Base-by-base conservation (phyloP, 2,797 vertebrate species). In the Erethizon dorsatum region DNA sequence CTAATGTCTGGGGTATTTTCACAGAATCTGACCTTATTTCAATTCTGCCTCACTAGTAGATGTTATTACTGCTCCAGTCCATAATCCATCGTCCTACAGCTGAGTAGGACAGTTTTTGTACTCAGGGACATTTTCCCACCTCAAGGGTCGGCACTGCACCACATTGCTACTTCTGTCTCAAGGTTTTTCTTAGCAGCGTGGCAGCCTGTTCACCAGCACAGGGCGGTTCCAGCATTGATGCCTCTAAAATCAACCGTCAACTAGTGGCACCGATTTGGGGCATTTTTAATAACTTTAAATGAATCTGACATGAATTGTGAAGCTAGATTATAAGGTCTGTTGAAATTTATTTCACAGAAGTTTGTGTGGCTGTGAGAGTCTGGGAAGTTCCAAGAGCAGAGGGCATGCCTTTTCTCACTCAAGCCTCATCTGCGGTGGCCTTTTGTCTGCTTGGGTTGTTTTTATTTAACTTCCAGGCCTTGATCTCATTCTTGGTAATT, bases 321-420 rank as follows among this genome's bases (percentile, higher is more conserved):
- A 59, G 15, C 7, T 31, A 88, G 24, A 90, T 22, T 37, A 45
- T 63, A 87, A 57, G 59, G 63, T 59, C 52, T 79, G 12, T 24
- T 92, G 85, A 67, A 94, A 90, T 78, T 92, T 45, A 33, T 93
- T 88, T 93, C 20, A 83, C 77, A 77, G 47, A 95, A 67, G 50
- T 31, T 71, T 88, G 37, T 26, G 20, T 69, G 28, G 52, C 52
- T 65, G 6, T 50, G 77, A 89, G 65, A 93, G 9, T 94, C 6
- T 65, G 28, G 83, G 63, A 94, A 75, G 10, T 83, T 91, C 47
- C 28, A 65, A 90, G 69, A 90, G 14, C 14, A 90, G 78, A 89
- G 1, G 26, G 10, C 8, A 63, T 20, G 22, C 0, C 22, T 56
- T 89, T 90, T 41, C 45, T 85, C 26, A 73, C 45, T 92, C 50